Percentiles rank a stretch among this genome's conserved stretches.
phyloP scores from a whole-genome alignment of 2,888 invertebrate species.

The Argyresthia goedartella region DNA sequence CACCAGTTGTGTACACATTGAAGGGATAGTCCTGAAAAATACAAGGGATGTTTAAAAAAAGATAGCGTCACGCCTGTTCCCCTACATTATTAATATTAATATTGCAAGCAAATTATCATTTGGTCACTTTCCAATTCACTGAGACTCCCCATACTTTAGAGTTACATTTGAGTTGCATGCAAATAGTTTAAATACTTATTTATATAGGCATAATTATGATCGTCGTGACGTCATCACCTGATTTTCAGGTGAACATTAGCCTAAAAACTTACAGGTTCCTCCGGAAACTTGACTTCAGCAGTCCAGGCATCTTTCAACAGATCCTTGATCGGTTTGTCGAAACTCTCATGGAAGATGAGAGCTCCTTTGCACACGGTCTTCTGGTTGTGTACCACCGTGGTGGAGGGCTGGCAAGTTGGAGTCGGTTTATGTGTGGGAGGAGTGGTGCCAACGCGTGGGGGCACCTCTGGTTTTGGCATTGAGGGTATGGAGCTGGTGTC shows the following conservation, averaged over 20 bases:
- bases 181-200: too few relatives aligned
- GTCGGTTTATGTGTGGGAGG: constrained; percentile 11
- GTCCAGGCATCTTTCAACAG: constrained; percentile 48
- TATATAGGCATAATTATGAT: too few relatives aligned
- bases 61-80: too few relatives aligned
- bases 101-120: too few relatives aligned
- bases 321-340: constrained; percentile 38
- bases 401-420: constrained; percentile 26
- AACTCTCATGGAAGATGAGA: constrained; percentile 74
- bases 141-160: too few relatives aligned
- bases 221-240: too few relatives aligned
- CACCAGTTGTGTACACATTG: constrained; percentile 73
- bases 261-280: constrained; percentile 67
- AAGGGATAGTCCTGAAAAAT: constrained; percentile 75
- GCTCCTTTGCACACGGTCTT: constrained; percentile 55
- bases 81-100: constrained; percentile 10
- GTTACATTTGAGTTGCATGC: too few relatives aligned
- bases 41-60: too few relatives aligned
- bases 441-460: neutral
- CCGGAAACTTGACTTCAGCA: constrained; percentile 66
- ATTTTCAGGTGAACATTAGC: too few relatives aligned
- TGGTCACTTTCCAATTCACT: too few relatives aligned
- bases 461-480: constrained; percentile 5
- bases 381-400: constrained; percentile 30
- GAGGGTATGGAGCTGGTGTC: constrained; percentile 15